A percentile compares a stretch with the other conserved stretches of the same genome.
phyloP scores from a whole-genome alignment of 2,888 invertebrate species.

The Patella depressa region DNA sequence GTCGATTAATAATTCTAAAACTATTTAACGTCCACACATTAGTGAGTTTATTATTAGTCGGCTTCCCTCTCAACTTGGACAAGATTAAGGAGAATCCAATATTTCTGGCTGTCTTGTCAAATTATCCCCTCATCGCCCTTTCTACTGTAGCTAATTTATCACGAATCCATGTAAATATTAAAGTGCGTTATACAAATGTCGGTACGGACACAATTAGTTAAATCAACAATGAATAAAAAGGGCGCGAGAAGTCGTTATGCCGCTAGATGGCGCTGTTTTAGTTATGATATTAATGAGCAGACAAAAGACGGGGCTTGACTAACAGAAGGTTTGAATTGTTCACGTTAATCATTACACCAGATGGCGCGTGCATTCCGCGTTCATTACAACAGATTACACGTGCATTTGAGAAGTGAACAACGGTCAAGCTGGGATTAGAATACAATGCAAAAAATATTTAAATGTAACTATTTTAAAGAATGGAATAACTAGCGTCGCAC shows the following conservation, averaged over 20 bases:
- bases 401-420: too few relatives aligned
- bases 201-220: background rate
- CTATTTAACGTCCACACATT: too few relatives aligned
- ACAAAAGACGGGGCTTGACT: background rate
- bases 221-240: background rate
- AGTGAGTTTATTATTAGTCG: too few relatives aligned
- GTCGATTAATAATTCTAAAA: too few relatives aligned
- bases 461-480: too few relatives aligned
- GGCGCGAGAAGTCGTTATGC: background rate
- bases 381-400: too few relatives aligned
- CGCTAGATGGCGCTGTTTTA: background rate
- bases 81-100: background rate
- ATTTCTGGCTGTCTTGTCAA: background rate
- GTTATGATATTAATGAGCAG: conserved; percentile 2
- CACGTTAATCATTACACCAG: background rate
- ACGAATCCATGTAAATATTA: background rate
- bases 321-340: background rate
- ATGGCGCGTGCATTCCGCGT: conserved; percentile 5
- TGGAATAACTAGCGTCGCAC: too few relatives aligned
- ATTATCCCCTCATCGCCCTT: background rate
- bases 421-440: too few relatives aligned
- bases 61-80: too few relatives aligned
- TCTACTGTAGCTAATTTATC: background rate
- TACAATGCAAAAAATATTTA: too few relatives aligned
- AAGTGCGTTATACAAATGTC: background rate